phyloP scores from a whole-genome alignment of 2,797 vertebrate genomes.

The Cuculus canorus region DNA sequence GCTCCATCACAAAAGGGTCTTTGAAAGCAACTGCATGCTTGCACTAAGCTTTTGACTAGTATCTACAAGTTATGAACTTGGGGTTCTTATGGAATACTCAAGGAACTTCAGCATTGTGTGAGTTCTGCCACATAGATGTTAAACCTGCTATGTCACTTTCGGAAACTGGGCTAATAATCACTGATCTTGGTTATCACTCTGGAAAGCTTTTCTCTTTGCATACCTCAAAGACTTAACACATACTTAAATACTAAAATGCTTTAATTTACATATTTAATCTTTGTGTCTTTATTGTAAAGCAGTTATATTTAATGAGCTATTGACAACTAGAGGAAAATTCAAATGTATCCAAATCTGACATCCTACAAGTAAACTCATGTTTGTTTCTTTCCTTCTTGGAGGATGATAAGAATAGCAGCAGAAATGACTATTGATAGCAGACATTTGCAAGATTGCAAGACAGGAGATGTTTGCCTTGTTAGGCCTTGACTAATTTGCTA shows the following conservation, averaged over 20 bases:
- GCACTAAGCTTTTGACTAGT: neutral
- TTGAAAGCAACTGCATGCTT: neutral
- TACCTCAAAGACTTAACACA: neutral
- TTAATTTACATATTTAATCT: neutral
- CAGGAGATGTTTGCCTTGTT: neutral
- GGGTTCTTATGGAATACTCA: neutral
- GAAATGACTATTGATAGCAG: neutral
- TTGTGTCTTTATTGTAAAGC: neutral
- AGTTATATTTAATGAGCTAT: neutral
- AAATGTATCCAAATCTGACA: neutral
- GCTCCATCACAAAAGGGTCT: neutral
- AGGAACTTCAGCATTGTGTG: neutral
- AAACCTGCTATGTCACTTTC: neutral
- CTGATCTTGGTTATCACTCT: neutral
- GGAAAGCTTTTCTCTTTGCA: neutral
- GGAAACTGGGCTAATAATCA: neutral
- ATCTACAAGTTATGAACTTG: neutral
- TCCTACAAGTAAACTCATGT: neutral
- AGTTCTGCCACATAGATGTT: neutral
- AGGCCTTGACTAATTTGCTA: neutral
- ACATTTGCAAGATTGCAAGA: neutral
- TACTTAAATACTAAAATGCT: neutral
- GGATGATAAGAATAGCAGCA: neutral
- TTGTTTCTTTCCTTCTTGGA: neutral
- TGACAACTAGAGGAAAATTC: neutral